Base-by-base conservation (phyloP, 2,797 vertebrate genomes). In the Micropoecilia bifurca region DNA sequence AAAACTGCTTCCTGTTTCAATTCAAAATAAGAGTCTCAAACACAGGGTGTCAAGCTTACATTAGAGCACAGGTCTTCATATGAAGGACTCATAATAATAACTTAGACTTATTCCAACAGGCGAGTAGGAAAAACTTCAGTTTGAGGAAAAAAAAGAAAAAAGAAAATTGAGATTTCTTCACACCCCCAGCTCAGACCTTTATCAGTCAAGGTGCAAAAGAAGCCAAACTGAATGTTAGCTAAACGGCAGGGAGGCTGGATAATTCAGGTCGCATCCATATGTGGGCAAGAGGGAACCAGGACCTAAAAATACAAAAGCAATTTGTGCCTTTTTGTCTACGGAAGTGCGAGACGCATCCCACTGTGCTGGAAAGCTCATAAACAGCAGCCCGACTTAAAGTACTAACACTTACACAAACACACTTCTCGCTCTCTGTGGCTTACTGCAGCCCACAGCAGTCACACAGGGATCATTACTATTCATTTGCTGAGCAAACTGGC, bases 401-500 rank as follows among this genome's bases (percentile, higher is more conserved):
- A 39, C 71, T 39, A 13, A 76, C 77, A 74, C 79, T 73, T 76
- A 68, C n/a, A 55, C 81, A 75, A 83, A 78, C 39, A 69, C 39
- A 76, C 69, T 68, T 84, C 83, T 85, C 76, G 57, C 74, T 84
- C 55, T 84, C 55, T 68, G 84, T 80, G 84, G 63, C 72, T 85
- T 91, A 80, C 80, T 84, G 79, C 83, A 90, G 93, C 91, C 93
- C 85, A 86, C 82, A 89, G 94, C 92, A 91, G 89, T 88, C 91
- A 91, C 86, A 78, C 87, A 69, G 90, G 86, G 88, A 92, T 95
- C 93, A 93, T 93, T 92, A 92, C 89, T 92, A 94, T 93, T 96
- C 94, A 95, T 96, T 96, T 95, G 92, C 92, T 93, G 89, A 89
- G 89, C 83, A 92, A 93, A 94, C 91, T 92, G 93, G 90, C 92